Base-by-base conservation (phyloP, 2,797 vertebrate species). In the Lepilemur ruficaudatus region DNA sequence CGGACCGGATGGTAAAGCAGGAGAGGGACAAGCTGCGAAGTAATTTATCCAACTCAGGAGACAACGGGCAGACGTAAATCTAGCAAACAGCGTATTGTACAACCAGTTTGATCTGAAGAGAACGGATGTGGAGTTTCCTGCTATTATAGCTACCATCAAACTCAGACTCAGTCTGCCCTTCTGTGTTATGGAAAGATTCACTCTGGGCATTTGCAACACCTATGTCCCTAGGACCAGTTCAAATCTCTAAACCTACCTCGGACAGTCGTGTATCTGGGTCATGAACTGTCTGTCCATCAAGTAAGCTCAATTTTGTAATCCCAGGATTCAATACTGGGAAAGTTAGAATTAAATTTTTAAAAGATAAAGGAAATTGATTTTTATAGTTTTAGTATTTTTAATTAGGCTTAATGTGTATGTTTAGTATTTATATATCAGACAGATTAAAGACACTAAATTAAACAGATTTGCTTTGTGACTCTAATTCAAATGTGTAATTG, bases 401-500 rank as follows among this genome's bases (percentile, higher is more conserved):
- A 48, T 91, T 63, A 38, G 75, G 57, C 23, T 89, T 82, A 91
- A 89, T 35, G 69, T 79, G 10, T 63, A 23, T 28, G 73, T 76
- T 90, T 93, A 32, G 13, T 82, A 88, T 73, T 96, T 88, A 78
- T 17, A 5, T 82, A 57, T 69, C 32, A 82, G 65, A 76, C 32
- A 82, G 32, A 94, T 90, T 35, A 93, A 3, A 55, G 41, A 93
- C 52, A 73, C 43, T 85, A 89, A 86, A 78, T 57, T 75, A 85
- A 46, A 57, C n/a, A 81, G 70, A 78, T 78, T 35, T 69, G 82
- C 12, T 88, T 89, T 81, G 46, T 69, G 41, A 91, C 59, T 93
- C 61, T 41, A 72, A 80, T 78, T 84, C 48, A 38, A 76, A 75
- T 57, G n/a, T 75, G 2, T 50, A 67, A 38, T 46, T 91, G 65